Conservation (phyloP, 2,888 invertebrate genomes). For the Orthonevra nobilis region DNA sequence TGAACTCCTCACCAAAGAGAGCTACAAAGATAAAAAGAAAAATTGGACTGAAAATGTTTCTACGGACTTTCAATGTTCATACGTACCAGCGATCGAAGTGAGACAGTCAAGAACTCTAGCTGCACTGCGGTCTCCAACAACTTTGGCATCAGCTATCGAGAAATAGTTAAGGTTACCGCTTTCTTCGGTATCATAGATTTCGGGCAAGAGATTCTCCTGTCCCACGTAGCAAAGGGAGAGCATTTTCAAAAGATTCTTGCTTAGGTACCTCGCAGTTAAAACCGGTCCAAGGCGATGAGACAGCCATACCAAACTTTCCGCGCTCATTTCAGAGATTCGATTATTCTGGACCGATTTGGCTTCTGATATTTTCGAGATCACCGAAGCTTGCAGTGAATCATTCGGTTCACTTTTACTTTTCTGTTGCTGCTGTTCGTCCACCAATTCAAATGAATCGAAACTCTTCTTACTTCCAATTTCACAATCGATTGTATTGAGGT, state of each 20-base stretch:
- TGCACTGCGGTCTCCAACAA: conserved; percentile 90
- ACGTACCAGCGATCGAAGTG: conserved; percentile 90
- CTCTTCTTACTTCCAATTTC: conserved; percentile 84
- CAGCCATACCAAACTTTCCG: conserved; percentile 94
- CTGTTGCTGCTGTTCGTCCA: conserved; percentile 34
- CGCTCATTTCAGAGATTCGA: conserved; percentile 92
- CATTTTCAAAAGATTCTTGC: conserved; percentile 95
- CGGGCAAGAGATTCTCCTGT: conserved; percentile 85
- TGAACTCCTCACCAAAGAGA: conserved; percentile 92
- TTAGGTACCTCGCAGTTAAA: conserved; percentile 93
- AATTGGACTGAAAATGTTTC: not conserved
- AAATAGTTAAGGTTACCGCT: conserved; percentile 82
- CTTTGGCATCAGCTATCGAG: conserved; percentile 84
- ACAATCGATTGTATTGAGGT: conserved; percentile 83
- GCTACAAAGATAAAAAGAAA: conserved; percentile 80
- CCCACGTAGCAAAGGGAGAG: conserved; percentile 95
- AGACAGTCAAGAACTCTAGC: conserved; percentile 94
- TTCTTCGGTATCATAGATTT: conserved; percentile 79
- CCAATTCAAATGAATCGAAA: conserved; percentile 79
- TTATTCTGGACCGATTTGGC: conserved; percentile 78
- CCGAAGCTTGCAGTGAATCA: conserved; percentile 78
- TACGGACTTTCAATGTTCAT: not conserved
- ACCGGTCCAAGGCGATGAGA: conserved; percentile 96
- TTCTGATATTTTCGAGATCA: conserved; percentile 78
- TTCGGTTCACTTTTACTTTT: conserved; percentile 69